Evolutionary conservation across 2,888 invertebrate species (phyloP), one percentile per base, ranked within the genome.

Genomic region (Dicyrtoma fusca): DNA sequence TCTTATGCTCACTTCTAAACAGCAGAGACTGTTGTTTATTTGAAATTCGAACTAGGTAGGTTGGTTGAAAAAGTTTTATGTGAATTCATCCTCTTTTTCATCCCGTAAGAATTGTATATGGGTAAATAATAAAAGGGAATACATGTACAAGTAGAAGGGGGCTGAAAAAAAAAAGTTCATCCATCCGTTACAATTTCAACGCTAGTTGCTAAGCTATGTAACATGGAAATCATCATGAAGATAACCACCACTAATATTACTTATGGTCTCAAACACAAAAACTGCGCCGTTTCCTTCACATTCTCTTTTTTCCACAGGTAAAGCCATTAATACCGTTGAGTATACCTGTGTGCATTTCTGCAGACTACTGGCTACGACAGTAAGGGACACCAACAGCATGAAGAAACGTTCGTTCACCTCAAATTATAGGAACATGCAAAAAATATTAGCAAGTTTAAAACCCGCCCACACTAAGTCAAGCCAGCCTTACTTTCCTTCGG

Each of bases 371-470:
- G 26, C 19, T 23, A 23, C 17, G 23, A 57, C 23, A 42, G 44
- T 44, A n/a, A 1, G 14, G 14, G 11, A 14, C 8, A 59, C 17
- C n/a, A 26, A 26, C 8, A 10, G 61, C 42, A 45, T 19, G 19
- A 55, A 23, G 19, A 63, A 63, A 45, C 55, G 68, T 68, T 57
- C 68, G 68, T 68, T 69, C 61, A 69, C 62, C 69, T 61, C 62
- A 17, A 25, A 26, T 25, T 68, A 17, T 57, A 55, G n/a, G 23
- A 17, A 23, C 13, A 45, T 26, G 53, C 47, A 63, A 63, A 71
- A 70, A 70, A 71, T 63, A 63, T 63, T 71, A 53, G 71, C 71
- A 71, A 63, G 59, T 21, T 61, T 51, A 55, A 64, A 71, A 62
- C 71, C 71, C 71, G 45, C 71, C 71, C 53, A 62, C 55, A 21